phyloP scores from a whole-genome alignment of 1,140 invertebrate genomes.

The Andricus grossulariae region DNA sequence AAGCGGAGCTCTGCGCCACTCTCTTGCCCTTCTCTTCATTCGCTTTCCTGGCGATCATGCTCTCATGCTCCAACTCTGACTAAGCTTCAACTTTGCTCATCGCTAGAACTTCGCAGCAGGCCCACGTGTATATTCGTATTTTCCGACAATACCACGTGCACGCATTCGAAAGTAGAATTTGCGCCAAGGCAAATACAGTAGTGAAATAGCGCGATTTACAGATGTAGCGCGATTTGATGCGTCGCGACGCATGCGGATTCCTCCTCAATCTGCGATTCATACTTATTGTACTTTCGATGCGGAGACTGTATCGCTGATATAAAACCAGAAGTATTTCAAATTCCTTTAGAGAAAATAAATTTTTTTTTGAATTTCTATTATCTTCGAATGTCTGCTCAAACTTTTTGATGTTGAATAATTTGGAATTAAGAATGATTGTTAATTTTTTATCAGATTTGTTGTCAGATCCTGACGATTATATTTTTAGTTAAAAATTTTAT shows the following conservation, averaged over 20 bases:
- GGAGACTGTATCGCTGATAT: background rate
- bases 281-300: background rate
- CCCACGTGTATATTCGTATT: slow-evolving; percentile 22
- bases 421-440: too few relatives aligned
- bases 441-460: too few relatives aligned
- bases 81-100: slow-evolving; percentile 30
- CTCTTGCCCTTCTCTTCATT: slow-evolving; percentile 49
- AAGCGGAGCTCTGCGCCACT: slow-evolving; percentile 59
- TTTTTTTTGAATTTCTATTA: too few relatives aligned
- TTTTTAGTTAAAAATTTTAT: too few relatives aligned
- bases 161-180: slow-evolving; percentile 53
- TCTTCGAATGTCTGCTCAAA: too few relatives aligned
- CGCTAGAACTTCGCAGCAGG: background rate
- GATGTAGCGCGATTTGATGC: slow-evolving; percentile 35
- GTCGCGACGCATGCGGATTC: slow-evolving; percentile 46
- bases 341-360: too few relatives aligned
- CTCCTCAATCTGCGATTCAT: background rate
- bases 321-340: too few relatives aligned
- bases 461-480: too few relatives aligned
- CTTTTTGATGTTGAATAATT: too few relatives aligned
- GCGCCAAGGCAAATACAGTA: slow-evolving; percentile 50
- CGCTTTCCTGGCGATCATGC: slow-evolving; percentile 50
- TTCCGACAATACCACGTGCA: slow-evolving; percentile 34
- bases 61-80: slow-evolving; percentile 43
- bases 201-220: background rate